Evolutionary conservation across 1,140 invertebrate species (phyloP), one percentile per base, ranked within the genome.

Genomic region (Wasmannia auropunctata): DNA sequence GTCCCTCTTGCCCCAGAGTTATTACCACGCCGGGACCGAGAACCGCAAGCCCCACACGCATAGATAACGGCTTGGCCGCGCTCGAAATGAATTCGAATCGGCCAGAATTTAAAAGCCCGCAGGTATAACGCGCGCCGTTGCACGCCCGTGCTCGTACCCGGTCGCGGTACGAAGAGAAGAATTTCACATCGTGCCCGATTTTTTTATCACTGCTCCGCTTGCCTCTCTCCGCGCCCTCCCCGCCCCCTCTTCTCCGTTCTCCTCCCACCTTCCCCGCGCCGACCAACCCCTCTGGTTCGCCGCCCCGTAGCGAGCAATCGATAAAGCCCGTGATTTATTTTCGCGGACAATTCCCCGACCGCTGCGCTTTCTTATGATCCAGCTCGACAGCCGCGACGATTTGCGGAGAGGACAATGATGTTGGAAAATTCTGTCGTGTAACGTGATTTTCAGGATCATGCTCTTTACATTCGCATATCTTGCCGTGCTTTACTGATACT

Each of bases 11-110:
- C 65, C 87, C 88, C 74, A 77, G 89, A 93, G 91, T 93, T 93
- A 93, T 93, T 92, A 93, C 92, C 88, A 87, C 87, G 83, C 90
- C 86, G 86, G 76, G 67, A 70, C 83, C 90, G 88, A 84, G 87
- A 91, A 92, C 92, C 92, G 89, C 92, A 93, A 93, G 88, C 86
- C 85, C 91, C 86, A 83, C 89, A 91, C 91, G 91, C 91, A 91
- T 90, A 93, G 92, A 93, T 92, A 93, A 92, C 91, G 85, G 88
- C 85, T 88, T 79, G 87, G 87, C 81, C 86, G 74, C 85, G 74
- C 76, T 85, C 87, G 84, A 89, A 93, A 93, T 93, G 92, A 93
- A 93, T 93, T 92, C 86, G 90, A 88, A 86, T 90, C 88, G 92
- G 75, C 37, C 70, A 88, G 85, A 91, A 91, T 91, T 91, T 91